Conservation (phyloP, 2,888 invertebrate species). For the Torymus auratus region DNA sequence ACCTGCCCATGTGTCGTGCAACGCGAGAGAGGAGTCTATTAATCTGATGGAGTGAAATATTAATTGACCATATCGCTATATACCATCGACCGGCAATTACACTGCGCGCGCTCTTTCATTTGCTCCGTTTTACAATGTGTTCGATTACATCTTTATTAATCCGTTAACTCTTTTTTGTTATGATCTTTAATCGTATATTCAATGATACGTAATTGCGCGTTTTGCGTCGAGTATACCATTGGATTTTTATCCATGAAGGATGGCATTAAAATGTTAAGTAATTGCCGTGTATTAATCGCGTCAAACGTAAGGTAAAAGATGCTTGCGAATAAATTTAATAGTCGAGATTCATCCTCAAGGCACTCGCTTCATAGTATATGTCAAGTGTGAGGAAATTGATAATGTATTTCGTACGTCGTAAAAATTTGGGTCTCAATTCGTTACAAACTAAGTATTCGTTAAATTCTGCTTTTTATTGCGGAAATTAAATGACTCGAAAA, state of each 20-base stretch:
- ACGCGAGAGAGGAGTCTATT: slow-evolving; percentile 22
- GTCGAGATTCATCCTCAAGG: no score
- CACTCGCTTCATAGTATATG: no score
- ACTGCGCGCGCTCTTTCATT: background rate
- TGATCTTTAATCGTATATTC: background rate
- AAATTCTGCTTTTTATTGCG: no score
- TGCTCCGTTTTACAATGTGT: slow-evolving; percentile 14
- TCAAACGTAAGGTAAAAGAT: no score
- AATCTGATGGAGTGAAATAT: slow-evolving; percentile 42
- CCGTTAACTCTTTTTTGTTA: background rate
- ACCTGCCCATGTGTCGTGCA: background rate
- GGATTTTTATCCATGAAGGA: background rate
- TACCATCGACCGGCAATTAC: slow-evolving; percentile 9
- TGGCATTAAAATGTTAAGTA: no score
- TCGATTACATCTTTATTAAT: slow-evolving; percentile 41
- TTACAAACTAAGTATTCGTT: no score
- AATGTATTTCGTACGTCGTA: no score
- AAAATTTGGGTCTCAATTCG: no score
- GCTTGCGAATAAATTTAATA: no score
- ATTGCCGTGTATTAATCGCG: no score
- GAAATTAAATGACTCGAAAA: no score
- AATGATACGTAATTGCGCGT: slow-evolving; percentile 7
- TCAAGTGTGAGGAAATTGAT: no score
- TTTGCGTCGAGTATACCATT: background rate
- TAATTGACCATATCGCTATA: slow-evolving; percentile 35